Conservation (phyloP, 1,140 invertebrate species). For the Zaprionus gabonicus region DNA sequence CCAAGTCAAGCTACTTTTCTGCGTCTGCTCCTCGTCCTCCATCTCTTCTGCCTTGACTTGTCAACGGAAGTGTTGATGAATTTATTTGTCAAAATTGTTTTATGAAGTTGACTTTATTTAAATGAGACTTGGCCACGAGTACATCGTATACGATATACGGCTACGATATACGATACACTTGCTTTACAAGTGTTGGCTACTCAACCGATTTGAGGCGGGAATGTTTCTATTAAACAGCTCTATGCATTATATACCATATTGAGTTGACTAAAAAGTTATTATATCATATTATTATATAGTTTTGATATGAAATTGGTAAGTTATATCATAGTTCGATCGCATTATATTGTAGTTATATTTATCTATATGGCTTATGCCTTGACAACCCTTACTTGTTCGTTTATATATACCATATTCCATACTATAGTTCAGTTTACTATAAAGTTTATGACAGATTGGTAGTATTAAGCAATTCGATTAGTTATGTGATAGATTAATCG, state of each 20-base stretch:
- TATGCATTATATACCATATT: too few relatives aligned
- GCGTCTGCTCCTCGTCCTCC: background rate
- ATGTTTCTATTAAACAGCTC: background rate
- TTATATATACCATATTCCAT: too few relatives aligned
- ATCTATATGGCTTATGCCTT: background rate
- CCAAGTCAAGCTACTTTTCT: background rate
- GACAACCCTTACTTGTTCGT: too few relatives aligned
- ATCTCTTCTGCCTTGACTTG: conserved; percentile 43
- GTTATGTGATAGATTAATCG: background rate
- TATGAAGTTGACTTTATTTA: conserved; percentile 58
- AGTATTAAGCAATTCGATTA: background rate
- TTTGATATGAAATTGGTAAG: background rate
- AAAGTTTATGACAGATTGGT: too few relatives aligned
- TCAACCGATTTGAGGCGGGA: background rate
- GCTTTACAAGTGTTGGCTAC: background rate
- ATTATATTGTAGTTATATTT: background rate
- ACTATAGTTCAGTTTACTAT: too few relatives aligned
- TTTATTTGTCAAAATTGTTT: conserved; percentile 81
- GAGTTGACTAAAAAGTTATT: too few relatives aligned
- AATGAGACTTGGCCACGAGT: conserved; percentile 31
- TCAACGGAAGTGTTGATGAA: conserved; percentile 80
- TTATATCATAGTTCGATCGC: background rate
- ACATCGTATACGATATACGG: background rate
- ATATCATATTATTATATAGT: background rate
- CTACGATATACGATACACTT: background rate